Base-by-base conservation (phyloP, 2,797 vertebrate genomes). In the Gallinago nigripennis region DNA sequence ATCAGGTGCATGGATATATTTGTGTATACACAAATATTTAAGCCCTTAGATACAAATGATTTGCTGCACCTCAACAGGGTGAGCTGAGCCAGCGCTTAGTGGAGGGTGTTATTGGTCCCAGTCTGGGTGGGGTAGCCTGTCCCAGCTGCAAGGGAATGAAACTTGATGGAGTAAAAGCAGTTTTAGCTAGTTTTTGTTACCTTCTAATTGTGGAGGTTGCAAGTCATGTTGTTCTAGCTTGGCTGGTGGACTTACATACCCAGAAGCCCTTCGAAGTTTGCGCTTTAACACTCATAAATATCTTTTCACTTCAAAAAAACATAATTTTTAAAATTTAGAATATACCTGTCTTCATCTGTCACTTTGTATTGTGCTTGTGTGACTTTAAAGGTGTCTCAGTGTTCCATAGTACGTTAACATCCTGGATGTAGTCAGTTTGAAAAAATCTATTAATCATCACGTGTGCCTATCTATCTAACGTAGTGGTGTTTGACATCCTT, bases 261-360 rank as follows among this genome's bases (percentile, higher is more conserved):
- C 31, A 48, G 45, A 65, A 94, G 28, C 2, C 2, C 8, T 68
- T 71, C 11, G 13, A 16, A 77, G 15, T 33, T 82, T 77, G 50
- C 19, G 17, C 15, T 76, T 86, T 18, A 30, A 58, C 28, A 30
- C 2, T 39, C 14, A 43, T 33, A 64, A 79, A 30, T 75, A 61
- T 16, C 2, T 54, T 91, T 61, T 64, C 15, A 12, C 13, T 54
- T 50, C 70, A 76, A n/a, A 79, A 79, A 78, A 68, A 20, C 16
- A n/a, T 72, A 10, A 3, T 0, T 7, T 46, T 61, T 35, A 10
- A 0, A n/a, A 82, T 83, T 56, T 56, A n/a, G 8, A 70, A 15
- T 50, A n/a, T 70, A 33, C 6, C 16, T 61, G 50, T 30, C 53
- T 60, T 87, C 17, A 16, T 48, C 8, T 80, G 46, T 73, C 35